phyloP scores from a whole-genome alignment of 2,888 invertebrate species.

The Cephus pygmeus region DNA sequence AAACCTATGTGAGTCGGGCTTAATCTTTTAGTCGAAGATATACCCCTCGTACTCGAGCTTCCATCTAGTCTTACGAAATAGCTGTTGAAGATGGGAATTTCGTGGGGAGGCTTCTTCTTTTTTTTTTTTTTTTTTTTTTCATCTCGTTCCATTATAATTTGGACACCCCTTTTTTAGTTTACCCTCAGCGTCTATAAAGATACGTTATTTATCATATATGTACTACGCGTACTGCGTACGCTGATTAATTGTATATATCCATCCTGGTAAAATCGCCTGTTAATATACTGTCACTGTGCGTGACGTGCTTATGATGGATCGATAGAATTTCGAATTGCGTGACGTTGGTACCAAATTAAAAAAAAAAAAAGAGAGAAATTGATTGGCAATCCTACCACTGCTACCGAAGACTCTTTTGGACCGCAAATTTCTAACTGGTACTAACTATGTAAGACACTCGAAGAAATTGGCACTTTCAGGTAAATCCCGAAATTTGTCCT shows the following conservation, averaged over 20 bases:
- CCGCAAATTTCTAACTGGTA: too few relatives aligned
- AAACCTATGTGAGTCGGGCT: not conserved
- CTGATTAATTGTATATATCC: not conserved
- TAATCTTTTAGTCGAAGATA: not conserved
- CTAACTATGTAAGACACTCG: not conserved
- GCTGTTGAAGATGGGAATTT: not conserved
- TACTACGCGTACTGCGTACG: not conserved
- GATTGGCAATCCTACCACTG: not conserved
- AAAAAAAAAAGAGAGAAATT: not conserved
- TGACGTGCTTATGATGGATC: not conserved
- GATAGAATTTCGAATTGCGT: not conserved
- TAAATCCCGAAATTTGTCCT: conserved; percentile 51
- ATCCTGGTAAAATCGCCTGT: not conserved
- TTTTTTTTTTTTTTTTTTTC: too few relatives aligned
- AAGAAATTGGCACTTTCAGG: conserved; percentile 11
- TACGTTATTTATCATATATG: not conserved
- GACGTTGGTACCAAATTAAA: not conserved
- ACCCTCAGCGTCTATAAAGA: not conserved
- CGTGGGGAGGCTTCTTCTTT: not conserved
- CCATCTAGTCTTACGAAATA: not conserved
- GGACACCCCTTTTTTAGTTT: not conserved
- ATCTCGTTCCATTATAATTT: not conserved
- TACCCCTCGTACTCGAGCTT: not conserved
- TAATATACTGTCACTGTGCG: not conserved
- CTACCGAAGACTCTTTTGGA: not conserved